These are phyloP conservation scores for Drosophila ochracea DNA, from an alignment of 2,888 invertebrate species.

Conservation along the genomic window DNA sequence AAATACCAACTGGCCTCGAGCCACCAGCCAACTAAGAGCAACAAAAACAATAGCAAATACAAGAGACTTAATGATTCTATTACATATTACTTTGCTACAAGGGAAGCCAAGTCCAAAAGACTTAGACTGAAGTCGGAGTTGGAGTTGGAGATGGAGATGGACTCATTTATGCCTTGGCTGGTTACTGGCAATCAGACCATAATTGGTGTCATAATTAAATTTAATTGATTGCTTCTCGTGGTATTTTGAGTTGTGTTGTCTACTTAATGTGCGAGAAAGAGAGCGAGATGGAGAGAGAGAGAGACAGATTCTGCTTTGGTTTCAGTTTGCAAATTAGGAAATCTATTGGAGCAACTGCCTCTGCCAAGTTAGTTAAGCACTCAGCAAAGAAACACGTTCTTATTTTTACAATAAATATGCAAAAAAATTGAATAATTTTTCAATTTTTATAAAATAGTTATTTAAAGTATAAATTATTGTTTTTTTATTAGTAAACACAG, in stretches of 20 bases:
- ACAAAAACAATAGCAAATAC: neutral
- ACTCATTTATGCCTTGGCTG: slow-evolving; percentile 49
- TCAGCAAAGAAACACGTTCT: neutral
- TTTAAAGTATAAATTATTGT: no score
- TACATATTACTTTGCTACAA: slow-evolving; percentile 46
- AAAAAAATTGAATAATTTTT: neutral
- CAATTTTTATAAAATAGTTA: neutral
- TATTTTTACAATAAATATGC: neutral
- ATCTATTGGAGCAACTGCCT: slow-evolving; percentile 22
- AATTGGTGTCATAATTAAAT: slow-evolving; percentile 80
- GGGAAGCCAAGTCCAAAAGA: slow-evolving; percentile 9
- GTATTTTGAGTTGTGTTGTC: slow-evolving; percentile 25
- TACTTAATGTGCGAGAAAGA: neutral
- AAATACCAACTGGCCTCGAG: slow-evolving; percentile 2
- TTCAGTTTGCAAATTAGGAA: slow-evolving; percentile 75
- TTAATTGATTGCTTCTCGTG: slow-evolving; percentile 72
- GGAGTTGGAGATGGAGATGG: slow-evolving; percentile 21
- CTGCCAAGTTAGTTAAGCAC: slow-evolving; percentile 9
- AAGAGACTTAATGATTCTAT: slow-evolving; percentile 73
- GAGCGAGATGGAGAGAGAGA: neutral
- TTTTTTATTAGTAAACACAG: no score
- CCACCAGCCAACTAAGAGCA: neutral
- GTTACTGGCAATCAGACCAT: slow-evolving; percentile 72
- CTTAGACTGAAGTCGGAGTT: neutral
- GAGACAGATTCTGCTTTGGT: slow-evolving; percentile 12